Evolutionary conservation across 1,140 invertebrate species (phyloP), one percentile per base, ranked within the genome.

Genomic region (Mamestra configurata): DNA sequence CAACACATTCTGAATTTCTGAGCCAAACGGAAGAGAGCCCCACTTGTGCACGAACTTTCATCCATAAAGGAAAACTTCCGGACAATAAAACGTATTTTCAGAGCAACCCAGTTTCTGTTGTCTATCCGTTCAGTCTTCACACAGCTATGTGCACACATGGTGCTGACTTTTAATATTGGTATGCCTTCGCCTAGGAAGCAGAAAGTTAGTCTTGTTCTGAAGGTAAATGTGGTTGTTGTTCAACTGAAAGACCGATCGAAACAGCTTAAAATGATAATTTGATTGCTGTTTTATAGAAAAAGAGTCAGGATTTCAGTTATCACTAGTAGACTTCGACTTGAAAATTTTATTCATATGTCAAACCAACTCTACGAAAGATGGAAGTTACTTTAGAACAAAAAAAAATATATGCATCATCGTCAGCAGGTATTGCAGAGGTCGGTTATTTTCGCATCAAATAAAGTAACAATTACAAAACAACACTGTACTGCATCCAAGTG

Each of bases 1-100:
- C 53, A 57, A 57, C 22, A 57, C 53, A 57, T 24, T 57, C 53
- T 40, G 40, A n/a, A 49, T 59, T 77, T 46, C 64, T 49, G 20
- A 68, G 40, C 46, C 40, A 76, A 82, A 78, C 64, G 43, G 64
- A 71, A 77, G 43, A 72, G 77, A 79, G 61, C 72, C 57, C 72
- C 78, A 79, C 79, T 84, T 81, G 72, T 66, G 72, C 73, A 84
- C 72, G 79, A 79, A 77, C 61, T 66, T 66, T 40, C 61, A 66
- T 40, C 35, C 61, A 66, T 66, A 66, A 66, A 66, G 61, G 35
- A 37, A 66, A 66, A 75, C 68, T 31, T 49, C 66, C 66, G 66
- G 40, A 70, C 66, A 70, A 70, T 49, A 70, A 31, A 66, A 40
- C 61, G n/a, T 66, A 40, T 66, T 66, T 40, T 66, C 61, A 66